Conservation (phyloP, 2,113 vertebrate species). For the Megaptera novaeangliae region DNA sequence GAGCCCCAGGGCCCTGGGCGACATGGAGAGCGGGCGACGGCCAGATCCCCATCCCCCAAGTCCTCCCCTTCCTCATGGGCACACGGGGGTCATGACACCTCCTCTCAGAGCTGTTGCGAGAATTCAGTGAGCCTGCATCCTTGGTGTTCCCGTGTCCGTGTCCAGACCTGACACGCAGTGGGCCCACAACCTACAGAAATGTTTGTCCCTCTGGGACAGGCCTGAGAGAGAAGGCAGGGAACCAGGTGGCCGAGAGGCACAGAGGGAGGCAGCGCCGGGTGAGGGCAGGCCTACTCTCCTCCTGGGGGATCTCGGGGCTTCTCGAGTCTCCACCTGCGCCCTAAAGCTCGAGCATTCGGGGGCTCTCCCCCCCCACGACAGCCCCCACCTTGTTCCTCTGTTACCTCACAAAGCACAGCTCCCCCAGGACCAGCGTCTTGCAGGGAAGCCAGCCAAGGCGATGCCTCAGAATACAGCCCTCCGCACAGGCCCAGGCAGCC, state of each 20-base stretch:
- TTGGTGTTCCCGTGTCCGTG: background rate
- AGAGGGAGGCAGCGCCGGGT: background rate
- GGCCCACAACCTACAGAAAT: background rate
- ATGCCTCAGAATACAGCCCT: background rate
- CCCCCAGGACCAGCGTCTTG: background rate
- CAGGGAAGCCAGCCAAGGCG: background rate
- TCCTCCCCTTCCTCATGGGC: background rate
- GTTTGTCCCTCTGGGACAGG: background rate
- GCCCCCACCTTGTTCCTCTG: background rate
- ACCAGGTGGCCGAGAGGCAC: background rate
- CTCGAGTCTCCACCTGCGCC: background rate
- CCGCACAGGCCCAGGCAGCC: background rate
- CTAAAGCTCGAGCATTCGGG: no score
- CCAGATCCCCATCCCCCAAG: rapidly evolving
- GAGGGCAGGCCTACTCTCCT: background rate
- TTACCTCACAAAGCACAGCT: background rate
- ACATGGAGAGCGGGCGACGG: background rate
- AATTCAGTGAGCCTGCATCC: background rate
- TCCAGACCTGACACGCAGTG: background rate
- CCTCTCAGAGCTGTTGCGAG: background rate
- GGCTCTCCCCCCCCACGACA: background rate
- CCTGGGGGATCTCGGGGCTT: background rate
- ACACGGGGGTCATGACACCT: rapidly evolving
- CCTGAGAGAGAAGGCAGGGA: background rate
- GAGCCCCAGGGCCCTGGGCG: rapidly evolving